Conservation (phyloP, 2,113 vertebrate species). For the Protobothrops mucrosquamatus region DNA sequence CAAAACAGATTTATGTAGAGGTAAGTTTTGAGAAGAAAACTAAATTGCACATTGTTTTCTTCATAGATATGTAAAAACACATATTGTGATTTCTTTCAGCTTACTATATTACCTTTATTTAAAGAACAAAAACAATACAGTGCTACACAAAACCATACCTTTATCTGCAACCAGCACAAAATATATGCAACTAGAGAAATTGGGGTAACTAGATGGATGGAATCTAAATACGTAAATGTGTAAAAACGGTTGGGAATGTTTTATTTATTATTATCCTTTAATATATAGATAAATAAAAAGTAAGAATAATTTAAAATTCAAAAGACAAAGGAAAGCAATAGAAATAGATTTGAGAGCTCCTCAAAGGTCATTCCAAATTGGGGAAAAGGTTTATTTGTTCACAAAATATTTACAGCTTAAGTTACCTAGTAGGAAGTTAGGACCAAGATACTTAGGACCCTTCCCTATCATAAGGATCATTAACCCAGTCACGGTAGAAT, state of each 20-base stretch:
- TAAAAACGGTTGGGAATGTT: neutral
- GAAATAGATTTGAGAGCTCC: neutral
- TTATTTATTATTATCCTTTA: neutral
- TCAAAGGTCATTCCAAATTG: too few relatives aligned
- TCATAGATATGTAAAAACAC: neutral
- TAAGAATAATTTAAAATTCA: neutral
- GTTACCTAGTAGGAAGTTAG: too few relatives aligned
- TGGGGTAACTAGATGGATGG: neutral
- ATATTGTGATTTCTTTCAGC: neutral
- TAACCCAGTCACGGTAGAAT: too few relatives aligned
- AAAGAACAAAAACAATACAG: neutral
- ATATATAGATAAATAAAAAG: neutral
- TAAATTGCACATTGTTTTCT: slow-evolving; percentile 11
- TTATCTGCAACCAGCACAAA: too few relatives aligned
- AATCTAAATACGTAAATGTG: neutral
- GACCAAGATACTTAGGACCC: too few relatives aligned
- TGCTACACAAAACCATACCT: neutral
- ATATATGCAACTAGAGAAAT: neutral
- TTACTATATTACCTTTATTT: neutral
- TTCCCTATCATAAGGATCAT: too few relatives aligned
- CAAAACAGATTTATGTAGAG: slow-evolving; percentile 85
- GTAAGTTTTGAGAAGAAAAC: slow-evolving; percentile 70
- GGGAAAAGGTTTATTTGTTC: too few relatives aligned
- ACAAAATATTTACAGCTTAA: too few relatives aligned
- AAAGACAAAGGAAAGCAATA: neutral